Evolutionary conservation across 2,113 vertebrate species (phyloP), one percentile per base, ranked within the genome.

Genomic region (Callipepla californica): DNA sequence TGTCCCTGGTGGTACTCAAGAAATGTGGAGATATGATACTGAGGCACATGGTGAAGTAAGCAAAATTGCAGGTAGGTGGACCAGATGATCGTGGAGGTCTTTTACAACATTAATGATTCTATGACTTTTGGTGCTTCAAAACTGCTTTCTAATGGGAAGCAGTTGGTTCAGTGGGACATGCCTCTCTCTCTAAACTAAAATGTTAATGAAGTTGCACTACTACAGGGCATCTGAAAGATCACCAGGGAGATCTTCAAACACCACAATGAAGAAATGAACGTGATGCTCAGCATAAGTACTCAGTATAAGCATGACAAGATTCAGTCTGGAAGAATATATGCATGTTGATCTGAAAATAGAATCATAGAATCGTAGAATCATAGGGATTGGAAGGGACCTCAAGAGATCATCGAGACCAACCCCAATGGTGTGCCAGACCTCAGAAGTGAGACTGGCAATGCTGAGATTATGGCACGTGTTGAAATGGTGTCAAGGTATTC

Each of bases 211-310:
- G 11, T 17, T 65, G 16, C 38, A 74, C 22, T n/a, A 22, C 8
- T 78, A 22, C 12, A 18, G 23, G 15, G 13, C 13, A n/a, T 53
- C 47, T 4, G 67, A 48, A 80, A 58, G 17, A 53, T 34, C 0
- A 45, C 97, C 96, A 26, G 98, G 98, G 83, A 89, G 83, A 34
- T 97, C 98, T 30, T 90, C 96, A 23, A 97, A 98, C 70, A 98
- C 98, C 55, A 98, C 98, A 84, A 97, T 86, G 30, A 97, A 99
- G 97, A 34, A 98, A 98, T 97, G 32, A 98, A 99, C 96, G 68
- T 98, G 81, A 98, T 98, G 63, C 98, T 98, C 86, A 98, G 89
- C 78, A 87, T 98, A 81, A 98, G 95, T 92, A 96, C 97, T 51
- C 40, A 97, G 96, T 34, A 78, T 97, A 90, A 97, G 96, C 0